phyloP scores from a whole-genome alignment of 2,888 invertebrate genomes.

The Xiphydria camelus region DNA sequence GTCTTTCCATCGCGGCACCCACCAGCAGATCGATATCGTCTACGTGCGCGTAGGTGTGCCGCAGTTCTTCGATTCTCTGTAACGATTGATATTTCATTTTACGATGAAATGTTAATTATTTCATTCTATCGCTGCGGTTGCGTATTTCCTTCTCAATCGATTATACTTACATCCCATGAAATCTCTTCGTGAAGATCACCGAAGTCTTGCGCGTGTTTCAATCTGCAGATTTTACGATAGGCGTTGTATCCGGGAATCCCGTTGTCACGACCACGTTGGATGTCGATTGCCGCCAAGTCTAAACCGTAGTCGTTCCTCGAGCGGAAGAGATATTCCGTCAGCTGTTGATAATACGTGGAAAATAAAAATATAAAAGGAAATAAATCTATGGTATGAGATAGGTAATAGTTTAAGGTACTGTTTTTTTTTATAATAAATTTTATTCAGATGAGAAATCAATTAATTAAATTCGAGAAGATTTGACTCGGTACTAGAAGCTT shows the following conservation, averaged over 20 bases:
- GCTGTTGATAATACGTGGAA: slow-evolving; percentile 31
- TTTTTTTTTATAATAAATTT: background rate
- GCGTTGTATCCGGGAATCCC: slow-evolving; percentile 68
- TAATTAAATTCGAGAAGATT: too few relatives aligned
- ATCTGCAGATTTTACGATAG: slow-evolving; percentile 61
- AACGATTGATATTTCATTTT: background rate
- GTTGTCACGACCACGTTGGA: slow-evolving; percentile 69
- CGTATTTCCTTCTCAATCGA: background rate
- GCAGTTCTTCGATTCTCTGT: slow-evolving; percentile 50
- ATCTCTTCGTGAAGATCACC: slow-evolving; percentile 51
- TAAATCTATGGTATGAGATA: background rate
- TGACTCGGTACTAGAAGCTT: too few relatives aligned
- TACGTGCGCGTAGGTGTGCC: slow-evolving; percentile 52
- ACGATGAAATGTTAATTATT: background rate
- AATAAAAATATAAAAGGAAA: background rate
- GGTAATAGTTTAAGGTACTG: background rate
- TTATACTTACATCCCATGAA: slow-evolving; percentile 42
- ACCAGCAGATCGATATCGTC: slow-evolving; percentile 63
- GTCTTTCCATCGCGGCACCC: slow-evolving; percentile 60
- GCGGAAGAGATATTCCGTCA: slow-evolving; percentile 51
- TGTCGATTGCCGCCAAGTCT: slow-evolving; percentile 67
- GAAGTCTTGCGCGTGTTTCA: slow-evolving; percentile 45
- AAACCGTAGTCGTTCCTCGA: slow-evolving; percentile 57
- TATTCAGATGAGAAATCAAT: too few relatives aligned
- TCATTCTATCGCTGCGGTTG: background rate